phyloP scores from a whole-genome alignment of 2,888 invertebrate genomes.

The Zygothrica quintamaculata region DNA sequence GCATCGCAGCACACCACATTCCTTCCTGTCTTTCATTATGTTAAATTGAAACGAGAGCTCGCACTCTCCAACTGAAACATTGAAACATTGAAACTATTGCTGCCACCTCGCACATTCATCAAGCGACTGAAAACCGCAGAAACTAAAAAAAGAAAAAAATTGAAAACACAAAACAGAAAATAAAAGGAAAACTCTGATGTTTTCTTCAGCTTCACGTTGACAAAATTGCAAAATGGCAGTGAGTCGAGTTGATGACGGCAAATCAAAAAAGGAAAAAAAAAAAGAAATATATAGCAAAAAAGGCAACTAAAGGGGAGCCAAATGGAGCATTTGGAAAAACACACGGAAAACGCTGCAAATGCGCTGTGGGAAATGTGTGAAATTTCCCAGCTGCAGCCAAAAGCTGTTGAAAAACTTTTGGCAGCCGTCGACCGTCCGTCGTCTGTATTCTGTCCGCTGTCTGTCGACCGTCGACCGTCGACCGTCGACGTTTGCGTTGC shows the following conservation, averaged over 20 bases:
- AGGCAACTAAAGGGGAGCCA: conserved; percentile 13
- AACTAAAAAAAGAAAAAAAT: conserved; percentile 18
- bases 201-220: conserved; percentile 51
- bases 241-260: conserved; percentile 25
- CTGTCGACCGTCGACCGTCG: conserved; percentile 43
- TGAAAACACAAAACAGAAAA: not conserved
- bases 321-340: conserved; percentile 47
- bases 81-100: conserved; percentile 1
- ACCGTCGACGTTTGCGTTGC: conserved; percentile 59
- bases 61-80: conserved; percentile 22
- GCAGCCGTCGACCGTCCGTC: conserved; percentile 30
- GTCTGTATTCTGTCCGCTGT: conserved; percentile 33
- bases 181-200: conserved; percentile 15
- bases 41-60: conserved; percentile 53
- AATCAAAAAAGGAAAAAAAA: conserved; percentile 9
- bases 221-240: conserved; percentile 57
- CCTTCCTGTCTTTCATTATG: conserved; percentile 57
- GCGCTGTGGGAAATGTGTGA: conserved; percentile 78
- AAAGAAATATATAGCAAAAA: not conserved
- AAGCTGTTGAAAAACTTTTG: conserved; percentile 41
- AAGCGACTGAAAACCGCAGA: conserved; percentile 28
- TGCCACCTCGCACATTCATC: conserved; percentile 54
- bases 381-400: conserved; percentile 72
- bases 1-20: conserved; percentile 41
- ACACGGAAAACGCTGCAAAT: conserved; percentile 56